Evolutionary conservation across 2,797 vertebrate genomes (phyloP).

Genomic region (Spea hammondii): DNA sequence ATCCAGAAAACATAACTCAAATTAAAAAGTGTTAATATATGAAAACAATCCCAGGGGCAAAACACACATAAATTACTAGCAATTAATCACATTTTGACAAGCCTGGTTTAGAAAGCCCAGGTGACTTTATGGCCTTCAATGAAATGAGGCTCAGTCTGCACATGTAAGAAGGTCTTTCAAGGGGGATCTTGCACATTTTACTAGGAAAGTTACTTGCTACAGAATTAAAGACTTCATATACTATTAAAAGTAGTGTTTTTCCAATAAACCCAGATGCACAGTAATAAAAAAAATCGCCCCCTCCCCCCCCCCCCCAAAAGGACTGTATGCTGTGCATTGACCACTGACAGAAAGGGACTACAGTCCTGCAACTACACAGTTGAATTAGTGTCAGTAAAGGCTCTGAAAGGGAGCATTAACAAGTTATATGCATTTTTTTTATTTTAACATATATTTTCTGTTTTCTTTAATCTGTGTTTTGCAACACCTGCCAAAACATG

Average conservation of each 20-base stretch:
- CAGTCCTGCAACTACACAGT: constrained; percentile 5
- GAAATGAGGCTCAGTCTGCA: background rate
- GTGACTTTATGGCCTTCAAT: background rate
- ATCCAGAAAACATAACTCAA: background rate
- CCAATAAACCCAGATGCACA: constrained; percentile 21
- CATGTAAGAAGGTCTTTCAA: constrained; percentile 21
- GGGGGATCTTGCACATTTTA: constrained; percentile 9
- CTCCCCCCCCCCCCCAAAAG: background rate
- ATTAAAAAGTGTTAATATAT: constrained; percentile 20
- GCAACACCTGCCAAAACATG: constrained; percentile 30
- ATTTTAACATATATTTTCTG: constrained; percentile 21
- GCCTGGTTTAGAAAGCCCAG: constrained; percentile 5
- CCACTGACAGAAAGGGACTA: background rate
- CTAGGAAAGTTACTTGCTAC: constrained; percentile 2
- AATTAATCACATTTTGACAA: constrained; percentile 32
- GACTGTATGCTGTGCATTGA: background rate
- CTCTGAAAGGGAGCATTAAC: constrained; percentile 27
- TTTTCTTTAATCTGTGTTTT: constrained; percentile 23
- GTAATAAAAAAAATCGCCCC: background rate
- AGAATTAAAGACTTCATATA: constrained; percentile 23
- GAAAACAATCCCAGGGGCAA: constrained; percentile 21
- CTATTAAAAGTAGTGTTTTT: constrained; percentile 14
- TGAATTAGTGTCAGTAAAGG: constrained; percentile 10
- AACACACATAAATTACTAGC: constrained; percentile 9
- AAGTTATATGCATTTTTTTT: constrained; percentile 19